Evolutionary conservation across 2,797 vertebrate species (phyloP).

Genomic region (Sphenopsis melanotis): DNA sequence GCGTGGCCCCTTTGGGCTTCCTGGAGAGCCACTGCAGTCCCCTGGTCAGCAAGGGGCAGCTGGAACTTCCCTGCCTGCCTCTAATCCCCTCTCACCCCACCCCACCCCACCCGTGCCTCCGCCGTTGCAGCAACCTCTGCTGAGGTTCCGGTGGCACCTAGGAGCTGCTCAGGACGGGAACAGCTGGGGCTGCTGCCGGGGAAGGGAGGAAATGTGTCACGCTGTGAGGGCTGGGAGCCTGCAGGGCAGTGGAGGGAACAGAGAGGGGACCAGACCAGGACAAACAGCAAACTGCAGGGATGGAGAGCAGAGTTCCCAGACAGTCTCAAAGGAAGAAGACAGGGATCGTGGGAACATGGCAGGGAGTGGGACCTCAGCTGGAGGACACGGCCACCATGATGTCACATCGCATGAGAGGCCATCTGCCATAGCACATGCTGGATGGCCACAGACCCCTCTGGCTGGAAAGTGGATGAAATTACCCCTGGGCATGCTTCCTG

Average conservation of each 20-base stretch:
- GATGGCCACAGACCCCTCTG: fast-evolving
- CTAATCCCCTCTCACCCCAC: neutral
- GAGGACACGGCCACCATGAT: fast-evolving
- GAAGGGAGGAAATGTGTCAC: fast-evolving
- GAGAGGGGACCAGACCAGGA: neutral
- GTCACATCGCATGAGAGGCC: fast-evolving
- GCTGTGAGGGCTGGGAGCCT: neutral
- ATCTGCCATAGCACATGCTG: fast-evolving
- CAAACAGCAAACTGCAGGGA: neutral
- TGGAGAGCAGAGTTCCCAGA: neutral
- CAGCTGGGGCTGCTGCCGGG: fast-evolving
- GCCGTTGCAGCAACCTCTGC: neutral
- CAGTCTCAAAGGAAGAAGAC: neutral
- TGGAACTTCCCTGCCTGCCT: neutral
- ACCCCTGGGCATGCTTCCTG: neutral
- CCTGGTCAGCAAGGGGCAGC: neutral
- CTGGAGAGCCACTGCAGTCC: neutral
- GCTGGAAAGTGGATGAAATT: neutral
- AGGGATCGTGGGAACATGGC: neutral
- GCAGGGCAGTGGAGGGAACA: neutral
- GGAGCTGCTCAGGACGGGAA: neutral
- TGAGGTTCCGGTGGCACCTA: neutral
- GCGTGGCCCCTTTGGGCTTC: neutral
- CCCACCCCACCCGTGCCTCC: neutral
- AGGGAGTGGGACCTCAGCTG: neutral